Evolutionary conservation across 2,113 vertebrate species (phyloP).

Genomic region (Pteronura brasiliensis): DNA sequence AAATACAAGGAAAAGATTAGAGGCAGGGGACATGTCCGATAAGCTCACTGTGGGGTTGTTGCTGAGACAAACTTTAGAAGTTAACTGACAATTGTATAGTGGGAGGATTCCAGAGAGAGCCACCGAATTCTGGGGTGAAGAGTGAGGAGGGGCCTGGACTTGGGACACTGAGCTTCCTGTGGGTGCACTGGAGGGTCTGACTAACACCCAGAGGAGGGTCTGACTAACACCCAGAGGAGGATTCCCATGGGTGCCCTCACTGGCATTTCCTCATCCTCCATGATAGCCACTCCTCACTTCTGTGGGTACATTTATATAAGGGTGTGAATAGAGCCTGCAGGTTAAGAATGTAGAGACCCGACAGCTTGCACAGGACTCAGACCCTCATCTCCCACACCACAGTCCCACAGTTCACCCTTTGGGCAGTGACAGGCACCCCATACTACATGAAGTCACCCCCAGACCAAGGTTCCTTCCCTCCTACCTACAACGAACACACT

Average conservation of each 20-base stretch:
- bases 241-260: background rate
- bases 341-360: background rate
- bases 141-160: no score
- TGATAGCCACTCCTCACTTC: background rate
- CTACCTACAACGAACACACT: fast-evolving
- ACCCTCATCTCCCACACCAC: background rate
- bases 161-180: background rate
- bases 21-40: no score
- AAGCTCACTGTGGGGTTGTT: background rate
- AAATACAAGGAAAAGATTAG: background rate
- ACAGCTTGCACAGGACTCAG: background rate
- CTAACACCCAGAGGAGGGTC: background rate
- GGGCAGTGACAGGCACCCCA: background rate
- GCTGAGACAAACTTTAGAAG: background rate
- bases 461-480: background rate
- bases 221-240: background rate
- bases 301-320: background rate
- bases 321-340: background rate
- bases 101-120: background rate
- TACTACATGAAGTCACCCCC: fast-evolving
- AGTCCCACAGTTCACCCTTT: no score
- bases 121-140: no score
- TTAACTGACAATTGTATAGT: background rate
- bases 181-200: background rate
- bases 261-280: background rate